Conservation (phyloP, 1,140 invertebrate species). For the Saccostrea glomerata region DNA sequence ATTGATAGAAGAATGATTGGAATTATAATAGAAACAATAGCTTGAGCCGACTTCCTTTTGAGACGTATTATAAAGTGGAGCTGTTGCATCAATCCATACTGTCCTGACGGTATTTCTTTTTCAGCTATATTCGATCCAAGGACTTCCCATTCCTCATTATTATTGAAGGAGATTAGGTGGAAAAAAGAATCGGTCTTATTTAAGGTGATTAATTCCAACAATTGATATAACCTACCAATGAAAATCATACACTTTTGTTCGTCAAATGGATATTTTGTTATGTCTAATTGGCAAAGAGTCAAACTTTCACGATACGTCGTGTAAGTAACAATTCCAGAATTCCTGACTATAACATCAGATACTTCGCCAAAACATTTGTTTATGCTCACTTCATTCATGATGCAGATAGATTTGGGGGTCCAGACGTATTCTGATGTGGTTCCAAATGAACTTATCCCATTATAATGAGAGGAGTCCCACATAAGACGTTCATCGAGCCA, state of each 20-base stretch:
- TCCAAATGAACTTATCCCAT: not conserved
- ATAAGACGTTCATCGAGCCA: not conserved
- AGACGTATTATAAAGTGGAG: conserved; percentile 40
- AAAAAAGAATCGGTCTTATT: not conserved
- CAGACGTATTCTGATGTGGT: not conserved
- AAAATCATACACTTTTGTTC: conserved; percentile 36
- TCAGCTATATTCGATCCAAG: not conserved
- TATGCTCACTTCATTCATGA: not conserved
- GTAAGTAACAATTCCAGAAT: not conserved
- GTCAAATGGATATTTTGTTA: conserved; percentile 46
- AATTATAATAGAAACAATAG: too few relatives aligned
- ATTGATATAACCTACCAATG: conserved; percentile 28
- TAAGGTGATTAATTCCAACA: not conserved
- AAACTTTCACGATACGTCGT: not conserved
- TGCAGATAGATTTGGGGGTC: not conserved
- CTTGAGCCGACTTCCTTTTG: conserved; percentile 41
- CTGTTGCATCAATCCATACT: not conserved
- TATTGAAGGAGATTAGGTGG: not conserved
- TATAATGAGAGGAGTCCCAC: not conserved
- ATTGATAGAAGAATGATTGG: conserved; percentile 44
- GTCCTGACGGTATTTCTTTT: not conserved
- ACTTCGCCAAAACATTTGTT: not conserved
- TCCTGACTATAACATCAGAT: not conserved
- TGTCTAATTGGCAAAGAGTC: conserved; percentile 6
- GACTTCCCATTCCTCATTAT: conserved; percentile 39